Base-by-base conservation (phyloP, 2,888 invertebrate genomes). In the Conistra vaccinii region DNA sequence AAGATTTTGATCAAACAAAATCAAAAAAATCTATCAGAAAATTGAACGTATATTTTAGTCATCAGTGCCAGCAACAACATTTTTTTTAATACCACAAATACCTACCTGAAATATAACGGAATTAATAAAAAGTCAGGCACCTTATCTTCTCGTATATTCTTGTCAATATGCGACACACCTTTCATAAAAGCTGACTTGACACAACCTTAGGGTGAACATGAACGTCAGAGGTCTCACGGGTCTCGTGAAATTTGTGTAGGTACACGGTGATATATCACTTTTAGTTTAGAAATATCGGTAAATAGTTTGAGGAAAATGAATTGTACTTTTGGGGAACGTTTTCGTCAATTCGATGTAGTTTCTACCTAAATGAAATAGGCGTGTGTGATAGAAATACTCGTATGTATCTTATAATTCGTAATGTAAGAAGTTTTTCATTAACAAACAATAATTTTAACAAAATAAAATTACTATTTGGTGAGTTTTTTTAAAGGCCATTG, bases 201-300 rank as follows among this genome's bases (percentile, higher is more conserved):
- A 82, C 29, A 76, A 87, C 87, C 86, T 81, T 85, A 81, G 12
- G 60, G 39, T 83, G 89, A 89, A 88, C 89, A 84, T 85, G 88
- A 91, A 89, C n/a, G 85, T 73, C 76, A 72, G 79, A 85, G 85
- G 83, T 85, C 88, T 83, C 89, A 80, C 71, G 88, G 85, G 84
- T 83, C 78, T 71, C 83, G 69, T 69, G 72, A 63, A 82, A 79
- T 76, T 81, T 86, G 71, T 82, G 76, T 63, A 39, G 35, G 35
- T 39, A 65, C 61, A 63, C 45, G 55, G 60, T 77, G 69, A 78
- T 76, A 51, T 32, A 79, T 76, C 57, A 63, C 62, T 73, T 73
- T 62, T 29, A 35, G 77, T 57, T 32, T 42, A 51, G 26, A 35
- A 73, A 80, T 77, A 62, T 73, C 20, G 17, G 14, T 69, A 79